Evolutionary conservation across 2,888 invertebrate genomes (phyloP).

Genomic region (Drosophila flavopinicola): DNA sequence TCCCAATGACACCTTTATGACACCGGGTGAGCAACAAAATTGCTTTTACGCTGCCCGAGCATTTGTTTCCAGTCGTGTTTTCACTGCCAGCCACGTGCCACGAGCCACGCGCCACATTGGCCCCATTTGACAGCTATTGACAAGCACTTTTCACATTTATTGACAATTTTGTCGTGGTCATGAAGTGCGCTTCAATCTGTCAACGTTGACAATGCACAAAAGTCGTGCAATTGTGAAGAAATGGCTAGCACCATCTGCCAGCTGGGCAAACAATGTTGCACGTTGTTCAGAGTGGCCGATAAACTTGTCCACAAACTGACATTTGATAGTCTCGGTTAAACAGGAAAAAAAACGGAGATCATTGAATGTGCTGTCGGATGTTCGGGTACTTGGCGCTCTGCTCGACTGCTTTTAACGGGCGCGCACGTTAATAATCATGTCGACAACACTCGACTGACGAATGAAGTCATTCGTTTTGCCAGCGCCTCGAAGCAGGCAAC

Average conservation of each 20-base stretch:
- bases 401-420: slow-evolving; percentile 19
- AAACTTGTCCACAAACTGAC: slow-evolving; percentile 31
- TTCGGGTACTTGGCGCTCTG: slow-evolving; percentile 9
- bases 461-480: slow-evolving; percentile 36
- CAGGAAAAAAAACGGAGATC: not conserved
- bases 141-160: slow-evolving; percentile 49
- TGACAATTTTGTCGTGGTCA: slow-evolving; percentile 43
- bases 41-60: slow-evolving; percentile 26
- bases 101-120: slow-evolving; percentile 57
- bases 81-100: slow-evolving; percentile 24
- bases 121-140: slow-evolving; percentile 55
- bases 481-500: slow-evolving; percentile 33
- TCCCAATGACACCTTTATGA: slow-evolving; percentile 11
- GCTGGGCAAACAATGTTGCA: slow-evolving; percentile 43
- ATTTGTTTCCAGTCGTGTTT: slow-evolving; percentile 20
- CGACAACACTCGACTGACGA: slow-evolving; percentile 11
- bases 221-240: slow-evolving; percentile 14
- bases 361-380: slow-evolving; percentile 1
- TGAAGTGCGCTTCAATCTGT: slow-evolving; percentile 60
- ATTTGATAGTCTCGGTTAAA: slow-evolving; percentile 29
- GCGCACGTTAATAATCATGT: slow-evolving; percentile 17
- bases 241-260: slow-evolving; percentile 24
- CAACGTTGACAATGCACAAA: slow-evolving; percentile 44
- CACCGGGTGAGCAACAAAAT: slow-evolving; percentile 39
- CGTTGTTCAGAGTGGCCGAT: slow-evolving; percentile 26